A percentile compares a stretch with the other conserved stretches of the same genome.
phyloP scores from a whole-genome alignment of 2,113 vertebrate species.

The Pterocles orientalis region DNA sequence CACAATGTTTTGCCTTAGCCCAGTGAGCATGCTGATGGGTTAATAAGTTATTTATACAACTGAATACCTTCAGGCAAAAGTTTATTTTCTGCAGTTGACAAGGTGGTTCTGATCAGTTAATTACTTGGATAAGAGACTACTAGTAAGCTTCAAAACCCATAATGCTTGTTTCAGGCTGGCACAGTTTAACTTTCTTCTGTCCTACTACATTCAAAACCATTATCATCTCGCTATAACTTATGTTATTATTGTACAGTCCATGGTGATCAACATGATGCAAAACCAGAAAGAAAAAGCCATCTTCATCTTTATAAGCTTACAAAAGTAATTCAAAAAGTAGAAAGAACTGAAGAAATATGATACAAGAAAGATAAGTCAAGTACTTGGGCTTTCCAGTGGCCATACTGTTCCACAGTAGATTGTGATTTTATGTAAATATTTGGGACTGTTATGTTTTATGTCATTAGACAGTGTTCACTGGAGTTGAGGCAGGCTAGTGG shows the following conservation, averaged over 20 bases:
- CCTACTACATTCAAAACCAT: not conserved
- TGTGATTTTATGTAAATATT: not conserved
- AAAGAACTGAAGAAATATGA: not conserved
- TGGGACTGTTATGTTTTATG: not conserved
- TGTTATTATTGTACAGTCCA: not conserved
- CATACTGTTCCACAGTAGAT: not conserved
- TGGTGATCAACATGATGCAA: not conserved
- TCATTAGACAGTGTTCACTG: not conserved
- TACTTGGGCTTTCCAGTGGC: not conserved
- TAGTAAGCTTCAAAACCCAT: not conserved
- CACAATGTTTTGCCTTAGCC: not conserved
- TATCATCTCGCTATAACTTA: not conserved
- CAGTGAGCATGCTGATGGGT: not conserved
- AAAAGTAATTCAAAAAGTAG: not conserved
- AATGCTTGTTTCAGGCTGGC: not conserved
- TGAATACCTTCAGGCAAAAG: not conserved
- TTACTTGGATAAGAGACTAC: not conserved
- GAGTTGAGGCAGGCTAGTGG: not conserved
- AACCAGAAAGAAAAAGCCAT: not conserved
- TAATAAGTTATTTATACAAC: not conserved
- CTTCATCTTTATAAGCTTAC: not conserved
- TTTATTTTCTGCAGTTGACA: not conserved
- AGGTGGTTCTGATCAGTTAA: not conserved
- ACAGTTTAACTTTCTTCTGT: not conserved
- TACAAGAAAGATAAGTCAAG: not conserved